Percentiles rank a stretch among this genome's conserved stretches.
phyloP scores from a whole-genome alignment of 2,113 vertebrate species.

The Ochotona princeps region DNA sequence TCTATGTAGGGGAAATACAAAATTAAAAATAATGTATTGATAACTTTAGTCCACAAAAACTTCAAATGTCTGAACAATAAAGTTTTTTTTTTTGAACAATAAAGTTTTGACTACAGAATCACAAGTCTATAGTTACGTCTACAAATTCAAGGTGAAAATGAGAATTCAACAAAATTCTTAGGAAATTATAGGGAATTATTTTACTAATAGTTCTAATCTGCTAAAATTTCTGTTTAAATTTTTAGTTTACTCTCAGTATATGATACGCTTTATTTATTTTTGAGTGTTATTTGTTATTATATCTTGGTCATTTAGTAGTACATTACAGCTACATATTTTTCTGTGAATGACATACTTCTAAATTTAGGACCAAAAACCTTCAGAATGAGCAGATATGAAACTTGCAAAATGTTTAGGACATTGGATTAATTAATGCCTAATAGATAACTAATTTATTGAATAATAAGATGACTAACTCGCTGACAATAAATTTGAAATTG shows the following conservation, averaged over 20 bases:
- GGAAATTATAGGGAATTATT: constrained; percentile 1
- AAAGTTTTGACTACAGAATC: not conserved
- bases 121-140: not conserved
- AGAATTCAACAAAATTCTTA: not conserved
- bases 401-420: not conserved
- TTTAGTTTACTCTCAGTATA: not conserved
- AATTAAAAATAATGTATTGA: constrained; percentile 19
- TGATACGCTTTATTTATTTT: not conserved
- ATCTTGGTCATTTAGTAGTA: not conserved
- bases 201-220: not conserved
- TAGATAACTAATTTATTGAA: not conserved
- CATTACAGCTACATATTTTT: not conserved
- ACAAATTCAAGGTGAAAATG: not conserved
- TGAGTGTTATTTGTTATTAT: too few species aligned
- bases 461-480: not conserved
- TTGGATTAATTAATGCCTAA: not conserved
- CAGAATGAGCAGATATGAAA: not conserved
- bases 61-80: constrained; percentile 17
- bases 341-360: not conserved
- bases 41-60: not conserved
- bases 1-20: not conserved
- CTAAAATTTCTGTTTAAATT: constrained; percentile 40
- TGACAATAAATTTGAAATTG: constrained; percentile 12
- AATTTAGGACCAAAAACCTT: not conserved
- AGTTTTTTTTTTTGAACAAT: too few species aligned